Conservation (phyloP, 64 coral and sea anemone genomes). For the Stichodactyla mertensii region DNA sequence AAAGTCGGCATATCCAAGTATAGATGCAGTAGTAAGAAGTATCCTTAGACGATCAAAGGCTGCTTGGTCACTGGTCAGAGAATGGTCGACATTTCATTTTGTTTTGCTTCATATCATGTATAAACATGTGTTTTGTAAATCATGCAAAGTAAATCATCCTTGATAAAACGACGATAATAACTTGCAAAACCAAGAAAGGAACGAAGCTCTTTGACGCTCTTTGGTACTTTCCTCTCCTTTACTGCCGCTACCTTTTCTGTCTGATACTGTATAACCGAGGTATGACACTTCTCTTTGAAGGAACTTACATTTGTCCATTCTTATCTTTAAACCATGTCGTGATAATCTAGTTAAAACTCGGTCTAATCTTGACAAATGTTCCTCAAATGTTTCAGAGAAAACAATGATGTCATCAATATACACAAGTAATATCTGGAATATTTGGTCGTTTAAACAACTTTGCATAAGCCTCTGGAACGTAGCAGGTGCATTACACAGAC, state of each 20-base stretch:
- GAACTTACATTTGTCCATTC: no score
- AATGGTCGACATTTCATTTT: neutral
- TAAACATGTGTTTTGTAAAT: neutral
- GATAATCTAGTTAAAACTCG: no score
- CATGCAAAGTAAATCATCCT: slow-evolving; percentile 9
- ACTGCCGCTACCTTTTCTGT: neutral
- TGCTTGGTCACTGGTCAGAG: neutral
- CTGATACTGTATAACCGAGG: neutral
- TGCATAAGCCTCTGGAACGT: slow-evolving; percentile 34
- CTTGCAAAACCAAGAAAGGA: slow-evolving; percentile 23
- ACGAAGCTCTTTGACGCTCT: neutral
- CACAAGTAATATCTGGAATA: slow-evolving; percentile 31
- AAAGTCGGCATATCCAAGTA: slow-evolving; percentile 40
- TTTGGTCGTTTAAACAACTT: slow-evolving; percentile 7
- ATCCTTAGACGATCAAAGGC: neutral
- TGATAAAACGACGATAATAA: slow-evolving; percentile 11
- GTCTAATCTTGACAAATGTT: no score
- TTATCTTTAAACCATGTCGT: no score
- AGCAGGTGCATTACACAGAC: slow-evolving; percentile 21
- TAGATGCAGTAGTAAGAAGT: slow-evolving; percentile 6
- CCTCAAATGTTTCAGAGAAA: no score
- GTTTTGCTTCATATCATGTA: neutral
- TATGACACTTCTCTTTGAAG: no score
- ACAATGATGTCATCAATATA: slow-evolving; percentile 41
- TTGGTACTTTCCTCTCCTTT: neutral